Evolutionary conservation across 2,797 vertebrate species (phyloP), one percentile per base, ranked within the genome.

Genomic region (Poecilia picta): DNA sequence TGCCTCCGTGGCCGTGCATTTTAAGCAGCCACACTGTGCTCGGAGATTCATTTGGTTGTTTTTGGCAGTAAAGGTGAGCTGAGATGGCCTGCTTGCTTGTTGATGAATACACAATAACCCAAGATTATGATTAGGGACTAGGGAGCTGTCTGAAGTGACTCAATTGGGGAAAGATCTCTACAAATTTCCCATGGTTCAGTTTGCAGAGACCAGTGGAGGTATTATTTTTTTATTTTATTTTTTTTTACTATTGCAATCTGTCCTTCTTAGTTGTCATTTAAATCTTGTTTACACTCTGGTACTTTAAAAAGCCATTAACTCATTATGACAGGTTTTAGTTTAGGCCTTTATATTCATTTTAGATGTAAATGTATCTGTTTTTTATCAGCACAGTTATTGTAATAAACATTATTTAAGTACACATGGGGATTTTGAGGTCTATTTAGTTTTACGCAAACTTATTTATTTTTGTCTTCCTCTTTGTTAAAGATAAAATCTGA

Each of bases 61-160:
- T 89, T 71, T 89, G 90, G 82, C 87, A 88, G 88, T 89, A 90
- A 92, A 93, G 92, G 91, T 92, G 91, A 93, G 77, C 59, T 0
- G 43, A 83, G 78, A 83, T 80, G 80, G 83, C 79, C 74, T 23
- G 75, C 43, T 46, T 77, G 87, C 79, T 85, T 86, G 85, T 86
- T 87, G 85, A 82, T 82, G 90, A 92, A 92, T 92, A 76, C 83
- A 85, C 78, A 90, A 82, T 51, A 86, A 80, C 77, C 80, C 33
- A 23, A 78, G 80, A 87, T 89, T 83, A 87, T 89, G 85, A 90
- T 90, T 88, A 85, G 87, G 78, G 70, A 41, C 71, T 8, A 77
- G 55, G 72, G 87, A 88, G 85, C 72, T 53, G 80, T 82, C 82
- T 85, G 87, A 77, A 90, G 86, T 76, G 43, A 80, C 77, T 73